These are phyloP conservation scores for Cotesia typhae DNA, from an alignment of 1,140 invertebrate genomes.

Conservation along the genomic window DNA sequence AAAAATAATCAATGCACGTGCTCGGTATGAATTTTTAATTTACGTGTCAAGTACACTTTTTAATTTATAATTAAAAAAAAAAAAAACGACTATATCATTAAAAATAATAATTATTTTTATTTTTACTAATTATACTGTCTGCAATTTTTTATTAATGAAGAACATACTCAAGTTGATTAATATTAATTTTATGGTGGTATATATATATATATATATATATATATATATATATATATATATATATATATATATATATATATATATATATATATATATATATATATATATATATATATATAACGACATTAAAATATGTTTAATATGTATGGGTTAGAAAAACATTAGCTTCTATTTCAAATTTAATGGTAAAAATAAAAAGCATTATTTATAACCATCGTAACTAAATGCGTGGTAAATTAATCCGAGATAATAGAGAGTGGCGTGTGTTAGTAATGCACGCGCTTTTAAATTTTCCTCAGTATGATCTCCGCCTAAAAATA, in stretches of 20 bases:
- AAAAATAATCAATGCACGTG: slow-evolving; percentile 17
- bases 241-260: too few species aligned
- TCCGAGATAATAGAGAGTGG: slow-evolving; percentile 5
- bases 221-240: too few species aligned
- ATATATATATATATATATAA: too few species aligned
- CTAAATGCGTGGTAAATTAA: slow-evolving; percentile 7
- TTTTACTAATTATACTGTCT: not conserved
- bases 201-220: too few species aligned
- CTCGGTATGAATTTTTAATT: not conserved
- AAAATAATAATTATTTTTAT: slow-evolving; percentile 15
- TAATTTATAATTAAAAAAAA: not conserved
- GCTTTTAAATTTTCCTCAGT: slow-evolving; percentile 29
- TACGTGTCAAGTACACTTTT: not conserved
- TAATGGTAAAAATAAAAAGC: not conserved
- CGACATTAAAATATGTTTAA: too few species aligned
- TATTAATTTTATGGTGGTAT: too few species aligned
- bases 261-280: too few species aligned
- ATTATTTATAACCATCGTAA: slow-evolving; percentile 9
- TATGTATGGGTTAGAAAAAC: too few species aligned
- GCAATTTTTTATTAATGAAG: not conserved
- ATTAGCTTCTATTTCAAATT: not conserved
- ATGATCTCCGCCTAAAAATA: slow-evolving; percentile 52
- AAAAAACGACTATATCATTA: not conserved
- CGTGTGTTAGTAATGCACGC: slow-evolving; percentile 9
- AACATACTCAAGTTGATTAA: too few species aligned